Base-by-base conservation (phyloP, 2,797 vertebrate genomes). In the Paratrypauchen microcephalus region DNA sequence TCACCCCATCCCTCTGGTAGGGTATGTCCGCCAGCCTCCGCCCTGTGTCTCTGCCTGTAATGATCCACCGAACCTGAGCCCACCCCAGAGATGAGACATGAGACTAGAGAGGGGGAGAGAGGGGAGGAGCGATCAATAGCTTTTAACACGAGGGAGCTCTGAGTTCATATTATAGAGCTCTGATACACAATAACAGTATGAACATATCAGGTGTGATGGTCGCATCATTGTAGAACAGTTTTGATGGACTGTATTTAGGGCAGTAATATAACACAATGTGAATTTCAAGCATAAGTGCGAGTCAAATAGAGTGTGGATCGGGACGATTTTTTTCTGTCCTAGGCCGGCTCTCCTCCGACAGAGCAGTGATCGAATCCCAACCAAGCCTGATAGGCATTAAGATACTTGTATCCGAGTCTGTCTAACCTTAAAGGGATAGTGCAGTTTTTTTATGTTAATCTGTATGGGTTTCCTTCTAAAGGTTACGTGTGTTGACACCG, bases 41-140 rank as follows among this genome's bases (percentile, higher is more conserved):
- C 69, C 78, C 72, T 73, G 72, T 75, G 82, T 85, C 83, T 83
- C 83, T 74, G 70, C 74, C 80, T 76, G 82, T 78, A 87, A 87
- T 80, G 84, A 91, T 76, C 76, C 74, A 78, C 80, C 83, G 80
- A 92, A 91, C 85, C 77, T n/a, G 87, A 93, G 88, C 90, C 77
- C 77, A 71, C 87, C 83, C 82, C 72, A 79, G 81, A 78, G 83
- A 68, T 57, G 65, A 50, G 68, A 24, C 60, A 58, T 47, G 23
- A 47, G 41, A 47, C 23, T 2, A 16, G 11, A 18, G 61, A 4
- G 39, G 13, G 1, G 68, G 68, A 26, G 70, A 68, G 68, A 60
- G 11, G 78, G 62, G 61, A 6, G 72, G 55, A 12, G 12, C 7
- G 87, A 91, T 93, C 91, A 59, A 93, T 93, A 90, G 55, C 86